Evolutionary conservation across 2,888 invertebrate species (phyloP).

Genomic region (Miltochrista miniata): DNA sequence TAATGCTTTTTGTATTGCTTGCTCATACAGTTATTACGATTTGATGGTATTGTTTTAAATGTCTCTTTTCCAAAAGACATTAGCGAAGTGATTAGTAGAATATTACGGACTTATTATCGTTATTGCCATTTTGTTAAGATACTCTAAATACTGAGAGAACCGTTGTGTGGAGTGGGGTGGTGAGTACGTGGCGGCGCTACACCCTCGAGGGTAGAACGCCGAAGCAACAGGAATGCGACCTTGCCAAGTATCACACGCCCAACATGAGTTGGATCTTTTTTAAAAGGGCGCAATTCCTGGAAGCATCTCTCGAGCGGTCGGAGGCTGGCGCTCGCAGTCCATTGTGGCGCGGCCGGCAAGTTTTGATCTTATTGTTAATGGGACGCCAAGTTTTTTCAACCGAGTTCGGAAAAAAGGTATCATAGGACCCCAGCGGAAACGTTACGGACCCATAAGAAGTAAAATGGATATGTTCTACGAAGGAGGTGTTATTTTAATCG

Average conservation of each 20-base stretch:
- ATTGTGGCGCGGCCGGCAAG: slow-evolving; percentile 79
- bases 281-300: slow-evolving; percentile 78
- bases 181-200: slow-evolving; percentile 35
- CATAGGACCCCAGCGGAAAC: slow-evolving; percentile 81
- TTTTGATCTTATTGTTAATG: slow-evolving; percentile 84
- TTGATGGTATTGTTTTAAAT: background rate
- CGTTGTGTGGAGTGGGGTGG: slow-evolving; percentile 10
- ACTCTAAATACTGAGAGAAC: background rate
- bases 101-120: too few relatives aligned
- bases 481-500: slow-evolving; percentile 83
- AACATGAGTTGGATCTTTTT: slow-evolving; percentile 79
- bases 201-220: slow-evolving; percentile 28
- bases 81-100: background rate
- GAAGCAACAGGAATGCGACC: slow-evolving; percentile 63
- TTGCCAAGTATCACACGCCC: slow-evolving; percentile 74
- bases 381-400: slow-evolving; percentile 82
- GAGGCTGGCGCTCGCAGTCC: slow-evolving; percentile 78
- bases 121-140: background rate
- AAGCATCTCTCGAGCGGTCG: slow-evolving; percentile 70
- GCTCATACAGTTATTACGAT: background rate
- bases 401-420: slow-evolving; percentile 77
- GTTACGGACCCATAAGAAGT: slow-evolving; percentile 80
- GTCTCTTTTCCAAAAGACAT: background rate
- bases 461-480: slow-evolving; percentile 81
- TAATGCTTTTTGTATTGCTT: slow-evolving; percentile 16